Percentiles rank a stretch among this genome's conserved stretches.
These are phyloP conservation scores for Harpalus rubripes DNA, from an alignment of 2,888 invertebrate species.

Conservation along the genomic window DNA sequence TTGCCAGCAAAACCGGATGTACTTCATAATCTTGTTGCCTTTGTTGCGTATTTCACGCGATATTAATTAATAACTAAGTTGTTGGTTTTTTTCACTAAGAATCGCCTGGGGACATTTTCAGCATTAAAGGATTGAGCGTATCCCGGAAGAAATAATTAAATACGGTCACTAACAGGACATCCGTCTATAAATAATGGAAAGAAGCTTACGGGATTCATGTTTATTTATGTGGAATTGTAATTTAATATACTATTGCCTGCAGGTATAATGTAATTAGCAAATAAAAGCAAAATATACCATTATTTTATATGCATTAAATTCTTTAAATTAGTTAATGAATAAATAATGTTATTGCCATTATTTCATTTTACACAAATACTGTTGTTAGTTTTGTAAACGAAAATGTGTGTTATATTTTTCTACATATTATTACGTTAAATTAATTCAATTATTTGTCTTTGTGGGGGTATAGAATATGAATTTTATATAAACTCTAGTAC, in stretches of 20 bases:
- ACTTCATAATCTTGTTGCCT: conserved; percentile 19
- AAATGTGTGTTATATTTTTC: no score
- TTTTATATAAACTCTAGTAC: no score
- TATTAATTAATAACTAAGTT: conserved; percentile 35
- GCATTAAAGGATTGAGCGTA: conserved; percentile 23
- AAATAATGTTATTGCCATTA: not conserved
- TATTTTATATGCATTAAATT: not conserved
- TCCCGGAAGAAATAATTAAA: conserved; percentile 33
- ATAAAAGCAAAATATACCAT: not conserved
- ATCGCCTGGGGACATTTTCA: not conserved
- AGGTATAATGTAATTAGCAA: not conserved
- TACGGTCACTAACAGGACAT: not conserved
- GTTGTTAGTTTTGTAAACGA: not conserved
- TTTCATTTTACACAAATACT: not conserved
- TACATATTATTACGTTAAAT: no score
- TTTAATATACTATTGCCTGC: not conserved
- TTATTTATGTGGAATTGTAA: not conserved
- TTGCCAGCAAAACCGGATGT: conserved; percentile 19
- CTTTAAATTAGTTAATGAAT: not conserved
- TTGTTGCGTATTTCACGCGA: conserved; percentile 26
- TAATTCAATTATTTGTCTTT: no score
- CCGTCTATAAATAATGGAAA: not conserved
- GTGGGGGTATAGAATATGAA: no score
- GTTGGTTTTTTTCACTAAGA: conserved; percentile 17
- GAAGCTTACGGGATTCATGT: not conserved